Evolutionary conservation across 2,797 vertebrate species (phyloP), one percentile per base, ranked within the genome.

Genomic region (Rhynchonycteris naso): DNA sequence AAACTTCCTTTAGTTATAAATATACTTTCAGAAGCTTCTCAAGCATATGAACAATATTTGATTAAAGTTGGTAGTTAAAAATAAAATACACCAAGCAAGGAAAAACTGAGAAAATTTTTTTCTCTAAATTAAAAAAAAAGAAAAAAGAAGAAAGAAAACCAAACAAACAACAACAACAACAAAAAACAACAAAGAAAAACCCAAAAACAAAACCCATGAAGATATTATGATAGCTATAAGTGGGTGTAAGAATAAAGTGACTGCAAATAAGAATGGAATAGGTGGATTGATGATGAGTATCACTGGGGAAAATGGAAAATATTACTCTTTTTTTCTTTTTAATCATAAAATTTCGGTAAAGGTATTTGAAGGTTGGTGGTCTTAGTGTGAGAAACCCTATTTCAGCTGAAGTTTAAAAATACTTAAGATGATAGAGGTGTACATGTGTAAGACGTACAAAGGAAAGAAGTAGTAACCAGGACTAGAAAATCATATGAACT

Each of bases 141-240:
- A n/a, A n/a, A 58, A 72, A n/a, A 0, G 8, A 33, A n/a, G 43
- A 43, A 43, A 43, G 43, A 43, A 43, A 43, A 43, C 43, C 8
- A n/a, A n/a, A n/a, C n/a, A n/a, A n/a, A n/a, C n/a, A n/a, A n/a
- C n/a, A 43, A 43, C 43, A 43, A 43, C 5, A 43, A 43, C 5
- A 43, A 43, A 43, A 43, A 43, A 43, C 5, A 43, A 43, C 43
- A 43, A 43, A 43, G 43, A 43, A 43, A 43, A 43, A 6, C 43
- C 43, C 43, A 43, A 43, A 43, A 43, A 43, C 43, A 43, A 43
- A 43, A 43, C 43, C 43, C 30, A 78, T 4, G 5, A 2, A 88
- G 6, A 68, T 76, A 81, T 89, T 85, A 92, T 93, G 88, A 87
- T 47, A 93, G 35, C 74, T 59, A 69, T 10, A 90, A 65, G 16